These are phyloP conservation scores for Shargacucullia verbasci DNA, from an alignment of 2,888 invertebrate species.

Conservation along the genomic window DNA sequence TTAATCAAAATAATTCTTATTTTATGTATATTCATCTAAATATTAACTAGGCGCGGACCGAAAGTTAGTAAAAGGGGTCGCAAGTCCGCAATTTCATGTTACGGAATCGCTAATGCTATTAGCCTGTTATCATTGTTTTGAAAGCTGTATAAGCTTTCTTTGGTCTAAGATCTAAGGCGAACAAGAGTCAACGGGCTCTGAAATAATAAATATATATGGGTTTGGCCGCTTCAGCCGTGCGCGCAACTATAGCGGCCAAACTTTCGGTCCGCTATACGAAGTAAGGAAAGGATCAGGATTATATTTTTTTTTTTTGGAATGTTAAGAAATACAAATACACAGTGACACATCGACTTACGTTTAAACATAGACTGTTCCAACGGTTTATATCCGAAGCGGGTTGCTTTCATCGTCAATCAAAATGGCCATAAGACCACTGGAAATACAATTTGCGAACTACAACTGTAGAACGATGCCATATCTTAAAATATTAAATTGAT, in stretches of 20 bases:
- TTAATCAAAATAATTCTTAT: background rate
- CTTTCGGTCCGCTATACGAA: constrained; percentile 36
- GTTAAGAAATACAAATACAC: background rate
- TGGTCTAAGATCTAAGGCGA: constrained; percentile 1
- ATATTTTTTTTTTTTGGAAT: constrained; percentile 9
- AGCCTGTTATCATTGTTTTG: constrained; percentile 19
- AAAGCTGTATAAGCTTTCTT: constrained; percentile 1
- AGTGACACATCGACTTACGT: background rate
- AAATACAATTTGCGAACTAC: too few relatives aligned
- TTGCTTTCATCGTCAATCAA: background rate
- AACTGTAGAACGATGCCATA: too few relatives aligned
- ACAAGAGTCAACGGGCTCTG: background rate
- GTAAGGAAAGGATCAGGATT: constrained; percentile 16
- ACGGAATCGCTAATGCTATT: constrained; percentile 30
- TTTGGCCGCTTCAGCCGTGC: constrained; percentile 22
- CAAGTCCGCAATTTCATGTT: constrained; percentile 2
- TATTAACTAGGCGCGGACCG: constrained; percentile 31
- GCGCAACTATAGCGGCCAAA: constrained; percentile 17
- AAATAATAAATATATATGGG: constrained; percentile 21
- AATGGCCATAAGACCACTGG: background rate
- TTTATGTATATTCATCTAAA: background rate
- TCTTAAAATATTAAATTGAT: too few relatives aligned
- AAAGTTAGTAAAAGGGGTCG: constrained; percentile 10
- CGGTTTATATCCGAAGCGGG: too few relatives aligned
- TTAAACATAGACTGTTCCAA: background rate